Percentiles rank a stretch among this genome's conserved stretches.
Evolutionary conservation across 2,888 invertebrate genomes (phyloP).

Genomic region (Coenonympha arcania): DNA sequence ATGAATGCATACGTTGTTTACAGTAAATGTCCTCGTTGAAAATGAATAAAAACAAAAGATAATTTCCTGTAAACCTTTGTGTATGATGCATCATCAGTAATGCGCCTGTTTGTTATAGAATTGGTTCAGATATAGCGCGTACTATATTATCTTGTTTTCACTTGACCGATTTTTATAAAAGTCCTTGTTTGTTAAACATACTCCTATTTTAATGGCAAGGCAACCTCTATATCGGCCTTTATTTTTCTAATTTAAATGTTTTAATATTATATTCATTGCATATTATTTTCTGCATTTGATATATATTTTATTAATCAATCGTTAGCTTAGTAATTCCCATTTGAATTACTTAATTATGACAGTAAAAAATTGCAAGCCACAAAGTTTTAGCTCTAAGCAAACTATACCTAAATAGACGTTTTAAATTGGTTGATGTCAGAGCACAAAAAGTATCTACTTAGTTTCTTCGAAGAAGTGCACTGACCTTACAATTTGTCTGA

Average conservation of each 20-base stretch:
- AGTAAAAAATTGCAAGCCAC: not conserved
- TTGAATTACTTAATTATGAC: too few species aligned
- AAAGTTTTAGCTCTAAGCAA: constrained; percentile 4
- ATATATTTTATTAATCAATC: too few species aligned
- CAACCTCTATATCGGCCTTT: not conserved
- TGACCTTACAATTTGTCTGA: constrained; percentile 12
- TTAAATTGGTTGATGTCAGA: constrained; percentile 8
- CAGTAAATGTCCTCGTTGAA: not conserved
- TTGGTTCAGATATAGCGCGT: not conserved
- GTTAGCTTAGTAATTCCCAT: too few species aligned
- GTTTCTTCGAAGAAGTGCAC: constrained; percentile 5
- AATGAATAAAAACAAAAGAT: not conserved
- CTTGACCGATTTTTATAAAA: not conserved
- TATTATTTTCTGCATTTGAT: too few species aligned
- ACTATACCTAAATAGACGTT: too few species aligned
- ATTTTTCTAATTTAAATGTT: not conserved
- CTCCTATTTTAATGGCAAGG: not conserved
- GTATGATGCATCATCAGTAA: not conserved
- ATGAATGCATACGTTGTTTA: too few species aligned
- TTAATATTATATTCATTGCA: too few species aligned
- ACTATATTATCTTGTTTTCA: not conserved
- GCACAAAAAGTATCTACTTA: constrained; percentile 1
- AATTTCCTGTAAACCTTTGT: constrained; percentile 1
- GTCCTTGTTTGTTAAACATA: not conserved
- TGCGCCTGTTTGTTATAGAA: not conserved